phyloP scores from a whole-genome alignment of 1,140 invertebrate genomes.

The Drosophila triauraria region DNA sequence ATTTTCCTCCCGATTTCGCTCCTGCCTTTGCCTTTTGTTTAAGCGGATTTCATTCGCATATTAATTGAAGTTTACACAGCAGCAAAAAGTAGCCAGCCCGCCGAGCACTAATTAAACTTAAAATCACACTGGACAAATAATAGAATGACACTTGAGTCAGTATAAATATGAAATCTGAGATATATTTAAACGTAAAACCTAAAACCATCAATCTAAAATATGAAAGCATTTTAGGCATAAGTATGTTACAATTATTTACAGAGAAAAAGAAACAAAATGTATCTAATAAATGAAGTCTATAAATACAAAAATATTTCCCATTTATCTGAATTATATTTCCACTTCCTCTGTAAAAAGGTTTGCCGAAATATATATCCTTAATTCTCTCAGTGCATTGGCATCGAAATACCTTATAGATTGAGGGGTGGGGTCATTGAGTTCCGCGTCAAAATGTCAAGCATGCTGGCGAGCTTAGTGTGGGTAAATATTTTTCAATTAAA shows the following conservation, averaged over 20 bases:
- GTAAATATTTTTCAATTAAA: conserved; percentile 82
- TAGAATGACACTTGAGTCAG: not conserved
- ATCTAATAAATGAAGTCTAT: not conserved
- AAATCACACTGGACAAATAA: conserved; percentile 4
- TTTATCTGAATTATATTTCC: too few relatives aligned
- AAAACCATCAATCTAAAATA: not conserved
- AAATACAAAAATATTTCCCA: too few relatives aligned
- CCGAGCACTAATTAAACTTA: conserved; percentile 56
- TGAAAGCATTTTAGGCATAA: not conserved
- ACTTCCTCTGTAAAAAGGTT: not conserved
- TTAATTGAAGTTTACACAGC: conserved; percentile 80
- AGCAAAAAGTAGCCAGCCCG: conserved; percentile 43
- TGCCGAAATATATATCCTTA: too few relatives aligned
- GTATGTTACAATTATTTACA: not conserved
- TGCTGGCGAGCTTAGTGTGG: conserved; percentile 49
- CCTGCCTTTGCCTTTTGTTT: conserved; percentile 62
- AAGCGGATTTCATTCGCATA: conserved; percentile 81
- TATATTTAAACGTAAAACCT: not conserved
- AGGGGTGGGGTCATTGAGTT: conserved; percentile 14
- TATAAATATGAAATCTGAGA: too few relatives aligned
- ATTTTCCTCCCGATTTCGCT: conserved; percentile 34
- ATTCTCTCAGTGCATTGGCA: conserved; percentile 4
- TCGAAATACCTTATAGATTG: conserved; percentile 36
- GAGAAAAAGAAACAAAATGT: not conserved
- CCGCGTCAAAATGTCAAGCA: conserved; percentile 73